Base-by-base conservation (phyloP, 2,113 vertebrate genomes). In the Myanophis thanlyinensis region DNA sequence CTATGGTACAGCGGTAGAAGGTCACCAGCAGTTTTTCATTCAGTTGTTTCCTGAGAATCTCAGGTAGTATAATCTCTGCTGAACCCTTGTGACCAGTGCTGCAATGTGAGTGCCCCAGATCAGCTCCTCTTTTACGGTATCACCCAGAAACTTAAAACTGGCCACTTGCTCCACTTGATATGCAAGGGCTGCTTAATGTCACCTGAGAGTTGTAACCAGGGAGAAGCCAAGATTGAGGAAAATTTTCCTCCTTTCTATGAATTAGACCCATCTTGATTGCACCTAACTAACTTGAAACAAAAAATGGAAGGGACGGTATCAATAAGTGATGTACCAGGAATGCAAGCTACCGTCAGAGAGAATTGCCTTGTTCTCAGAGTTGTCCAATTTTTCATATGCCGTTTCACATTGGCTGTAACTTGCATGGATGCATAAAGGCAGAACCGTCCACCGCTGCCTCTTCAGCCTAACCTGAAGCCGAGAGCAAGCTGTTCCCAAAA, bases 401-500 rank as follows among this genome's bases (percentile, higher is more conserved):
- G 51, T 87, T 51, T 35, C 85, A 27, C 40, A n/a, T 11, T 20
- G 2, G 10, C n/a, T 87, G 30, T 91, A 51, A 88, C 47, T 7
- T 54, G 44, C 51, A 23, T 47, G 18, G 46, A 53, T 80, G 90
- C 9, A 23, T 54, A 40, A 87, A 0, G 80, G 30, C 86, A 1
- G 73, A 47, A 94, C 56, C 0, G 48, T 22, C 0, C 73, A 4
- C 85, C 13, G 18, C 44, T 92, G 35, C 47, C 80, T 46, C 54
- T 91, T 86, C 0, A 80, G 48, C 1, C 0, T 87, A 53, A 90
- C 25, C 30, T 23, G 51, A 91, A 67, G 59, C 40, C 86, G 13
- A 89, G 73, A 8, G 40, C 47, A 90, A 89, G 67, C 4, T 93
- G 94, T 95, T 92, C 49, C 93, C 40, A 90, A 92, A 90, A 85